Evolutionary conservation across 1,140 invertebrate species (phyloP), one percentile per base, ranked within the genome.

Genomic region (Caenorhabditis tropicalis): DNA sequence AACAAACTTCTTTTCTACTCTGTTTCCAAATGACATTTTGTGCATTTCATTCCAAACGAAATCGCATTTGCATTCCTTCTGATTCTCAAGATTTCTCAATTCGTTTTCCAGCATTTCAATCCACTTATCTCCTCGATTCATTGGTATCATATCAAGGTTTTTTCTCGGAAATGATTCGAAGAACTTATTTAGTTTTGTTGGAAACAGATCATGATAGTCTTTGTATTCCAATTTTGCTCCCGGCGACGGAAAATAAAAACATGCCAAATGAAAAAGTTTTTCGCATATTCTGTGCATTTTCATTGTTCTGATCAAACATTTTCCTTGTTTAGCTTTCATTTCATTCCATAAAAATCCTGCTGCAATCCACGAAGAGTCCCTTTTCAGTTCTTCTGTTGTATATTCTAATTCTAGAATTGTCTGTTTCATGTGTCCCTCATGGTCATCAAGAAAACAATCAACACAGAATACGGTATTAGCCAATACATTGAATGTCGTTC

Each of bases 231-330:
- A 4, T 12, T 24, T 12, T 7, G 7, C 24, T 0, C 21, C 12
- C 21, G 21, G 24, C 19, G 3, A 9, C 1, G 21, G 21, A 24
- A 10, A 56, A 27, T 56, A 56, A 56, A 24, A 27, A 1, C 7
- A 19, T 21, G n/a, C 36, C 43, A 43, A 19, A 74, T 43, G 65
- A 7, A 31, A 16, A 15, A 74, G 65, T 39, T 21, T 74, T n/a
- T 74, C 65, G 9, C 65, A 74, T 0, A 29, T 43, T 15, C 65
- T 43, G 24, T 74, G 65, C 36, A 74, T 19, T 24, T n/a, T 12
- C 33, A 74, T 39, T 46, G 65, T 74, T 46, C 33, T 33, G 1
- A 74, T 39, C 36, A 74, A 31, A 74, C 65, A 74, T n/a, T 74
- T 74, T 10, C 36, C 33, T 74, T 74, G 21, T 46, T 29, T 74